Percentiles rank a stretch among this genome's conserved stretches.
phyloP scores from a whole-genome alignment of 2,888 invertebrate genomes.

The Pseudolycoriella hygida region DNA sequence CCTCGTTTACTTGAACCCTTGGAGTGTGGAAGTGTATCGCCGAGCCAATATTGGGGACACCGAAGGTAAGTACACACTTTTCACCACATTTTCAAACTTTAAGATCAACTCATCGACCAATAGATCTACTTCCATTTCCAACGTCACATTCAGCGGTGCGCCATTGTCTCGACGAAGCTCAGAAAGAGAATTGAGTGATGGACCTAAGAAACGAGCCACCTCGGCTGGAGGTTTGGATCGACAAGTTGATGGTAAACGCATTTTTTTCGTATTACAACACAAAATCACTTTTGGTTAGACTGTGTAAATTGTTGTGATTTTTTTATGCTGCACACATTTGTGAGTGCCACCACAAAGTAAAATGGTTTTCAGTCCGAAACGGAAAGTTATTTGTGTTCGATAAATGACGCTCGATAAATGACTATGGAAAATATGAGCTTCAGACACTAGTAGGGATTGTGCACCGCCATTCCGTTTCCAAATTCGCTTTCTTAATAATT shows the following conservation, averaged over 20 bases:
- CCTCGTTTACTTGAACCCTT: constrained; percentile 71
- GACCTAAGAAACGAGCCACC: constrained; percentile 55
- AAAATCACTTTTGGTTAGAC: constrained; percentile 8
- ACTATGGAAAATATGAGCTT: too few relatives aligned
- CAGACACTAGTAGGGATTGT: too few relatives aligned
- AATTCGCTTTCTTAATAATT: too few relatives aligned
- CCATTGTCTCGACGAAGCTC: constrained; percentile 70
- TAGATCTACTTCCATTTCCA: constrained; percentile 78
- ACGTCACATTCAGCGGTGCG: constrained; percentile 51
- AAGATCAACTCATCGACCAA: not conserved
- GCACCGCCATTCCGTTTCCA: too few relatives aligned
- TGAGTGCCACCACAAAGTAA: too few relatives aligned
- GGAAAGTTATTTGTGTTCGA: too few relatives aligned
- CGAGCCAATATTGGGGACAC: constrained; percentile 57
- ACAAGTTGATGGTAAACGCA: constrained; percentile 32
- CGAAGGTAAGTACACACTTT: constrained; percentile 37
- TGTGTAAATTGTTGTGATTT: too few relatives aligned
- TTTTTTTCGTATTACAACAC: not conserved
- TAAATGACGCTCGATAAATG: too few relatives aligned
- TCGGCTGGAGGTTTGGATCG: constrained; percentile 55
- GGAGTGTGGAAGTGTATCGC: constrained; percentile 41
- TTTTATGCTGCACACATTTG: too few relatives aligned
- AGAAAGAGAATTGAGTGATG: constrained; percentile 57
- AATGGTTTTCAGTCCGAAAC: too few relatives aligned
- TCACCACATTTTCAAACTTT: not conserved